Evolutionary conservation across 1,140 invertebrate species (phyloP), one percentile per base, ranked within the genome.

Genomic region (Augochlora pura): DNA sequence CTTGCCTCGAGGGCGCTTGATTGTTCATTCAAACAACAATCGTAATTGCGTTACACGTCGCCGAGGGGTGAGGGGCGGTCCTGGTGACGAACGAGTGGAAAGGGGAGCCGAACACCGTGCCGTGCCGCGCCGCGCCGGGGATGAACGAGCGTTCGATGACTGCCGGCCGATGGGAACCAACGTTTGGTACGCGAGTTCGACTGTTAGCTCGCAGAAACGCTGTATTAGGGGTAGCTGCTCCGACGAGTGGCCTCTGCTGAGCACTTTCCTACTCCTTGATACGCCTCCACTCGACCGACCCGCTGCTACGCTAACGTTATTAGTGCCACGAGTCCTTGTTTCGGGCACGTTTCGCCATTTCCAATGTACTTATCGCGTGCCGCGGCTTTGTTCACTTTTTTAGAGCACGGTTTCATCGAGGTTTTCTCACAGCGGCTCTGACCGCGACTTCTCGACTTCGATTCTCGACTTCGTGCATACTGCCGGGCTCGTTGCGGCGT

Each of bases 1-100:
- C 70, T 78, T 67, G 80, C 87, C 88, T 92, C 89, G 90, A 93
- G 92, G 91, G 92, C 90, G 91, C 92, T 93, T 93, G 92, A 93
- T 93, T 93, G 92, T 93, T 93, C 92, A 93, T 93, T 93, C 92
- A 93, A 93, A 93, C 91, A 93, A 93, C 92, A 93, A 93, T 93
- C 91, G 91, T 93, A 93, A 93, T 93, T 93, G 91, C 91, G 91
- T 93, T 93, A 93, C 90, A 89, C 88, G 85, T 85, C 86, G 83
- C 80, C 63, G 69, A 69, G 68, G 82, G 68, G 73, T 12, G 69
- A 54, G 73, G 68, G 77, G 70, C 80, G 70, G 83, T 80, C 67
- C 73, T 78, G 82, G 80, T 81, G 86, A 77, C 63, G 42, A n/a
- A 59, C 66, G 60, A 76, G 46, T 65, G 57, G 78, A 38, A 39